Percentiles rank a stretch among this genome's conserved stretches.
Evolutionary conservation across 2,113 vertebrate genomes (phyloP).

Genomic region (Oxyruncus cristatus): DNA sequence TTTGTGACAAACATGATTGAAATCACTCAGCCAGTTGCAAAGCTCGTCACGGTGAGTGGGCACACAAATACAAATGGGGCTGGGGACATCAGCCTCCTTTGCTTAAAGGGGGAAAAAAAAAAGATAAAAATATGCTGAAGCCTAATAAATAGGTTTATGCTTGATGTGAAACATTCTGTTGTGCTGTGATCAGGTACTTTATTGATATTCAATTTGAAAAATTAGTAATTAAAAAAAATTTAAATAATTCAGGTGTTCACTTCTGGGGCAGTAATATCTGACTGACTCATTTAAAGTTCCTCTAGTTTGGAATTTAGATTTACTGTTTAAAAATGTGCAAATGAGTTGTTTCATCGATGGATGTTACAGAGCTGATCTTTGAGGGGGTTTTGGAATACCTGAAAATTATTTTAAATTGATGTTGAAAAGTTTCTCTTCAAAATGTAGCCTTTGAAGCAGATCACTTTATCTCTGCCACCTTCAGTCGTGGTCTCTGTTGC

Average conservation of each 20-base stretch:
- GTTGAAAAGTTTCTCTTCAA: neutral
- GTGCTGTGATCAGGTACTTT: neutral
- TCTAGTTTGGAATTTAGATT: neutral
- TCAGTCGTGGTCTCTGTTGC: accelerated
- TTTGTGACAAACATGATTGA: neutral
- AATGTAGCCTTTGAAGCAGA: accelerated
- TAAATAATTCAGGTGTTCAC: neutral
- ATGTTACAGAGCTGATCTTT: too few relatives aligned
- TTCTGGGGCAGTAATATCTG: neutral
- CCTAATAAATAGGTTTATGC: neutral
- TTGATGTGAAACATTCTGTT: accelerated
- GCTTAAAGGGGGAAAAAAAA: neutral
- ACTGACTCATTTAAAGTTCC: neutral
- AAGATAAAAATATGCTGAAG: neutral
- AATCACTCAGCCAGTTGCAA: neutral
- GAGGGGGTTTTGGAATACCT: neutral
- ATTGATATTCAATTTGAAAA: neutral
- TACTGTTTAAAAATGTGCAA: neutral
- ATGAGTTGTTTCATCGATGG: neutral
- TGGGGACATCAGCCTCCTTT: neutral
- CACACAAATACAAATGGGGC: neutral
- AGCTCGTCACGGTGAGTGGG: neutral
- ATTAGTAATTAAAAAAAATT: neutral
- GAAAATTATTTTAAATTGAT: neutral
- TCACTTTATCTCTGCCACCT: too few relatives aligned